A percentile compares a stretch with the other conserved stretches of the same genome.
Conservation (phyloP, 2,888 invertebrate genomes). For the Clanis bilineata region DNA sequence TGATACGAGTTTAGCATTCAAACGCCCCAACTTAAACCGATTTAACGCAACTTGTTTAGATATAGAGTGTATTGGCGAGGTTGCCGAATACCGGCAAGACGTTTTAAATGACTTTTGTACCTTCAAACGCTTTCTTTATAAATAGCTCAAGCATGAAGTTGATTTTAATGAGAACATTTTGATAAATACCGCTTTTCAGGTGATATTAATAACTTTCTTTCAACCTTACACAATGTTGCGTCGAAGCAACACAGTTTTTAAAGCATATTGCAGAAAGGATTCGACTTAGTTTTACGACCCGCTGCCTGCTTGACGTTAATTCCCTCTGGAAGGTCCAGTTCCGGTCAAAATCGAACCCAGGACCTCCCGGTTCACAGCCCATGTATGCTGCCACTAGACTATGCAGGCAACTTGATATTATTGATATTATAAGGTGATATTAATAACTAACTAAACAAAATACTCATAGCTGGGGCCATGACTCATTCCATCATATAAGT, state of each 20-base stretch:
- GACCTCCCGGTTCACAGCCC: no score
- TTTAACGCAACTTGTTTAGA: conserved; percentile 46
- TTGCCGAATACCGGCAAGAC: neutral
- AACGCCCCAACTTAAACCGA: conserved; percentile 53
- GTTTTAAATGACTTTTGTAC: neutral
- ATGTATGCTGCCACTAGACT: no score
- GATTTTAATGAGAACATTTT: neutral
- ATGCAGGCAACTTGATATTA: no score
- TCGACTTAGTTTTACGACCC: no score
- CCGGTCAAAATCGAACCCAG: no score
- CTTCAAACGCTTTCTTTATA: neutral
- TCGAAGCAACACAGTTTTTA: no score
- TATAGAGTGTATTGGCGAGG: conserved; percentile 39
- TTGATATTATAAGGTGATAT: no score
- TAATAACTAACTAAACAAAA: neutral
- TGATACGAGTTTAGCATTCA: conserved; percentile 51
- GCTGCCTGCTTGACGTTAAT: no score
- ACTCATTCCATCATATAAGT: neutral
- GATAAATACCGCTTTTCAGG: neutral
- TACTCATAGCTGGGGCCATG: neutral
- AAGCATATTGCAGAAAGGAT: no score
- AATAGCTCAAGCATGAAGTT: neutral
- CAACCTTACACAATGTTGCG: no score
- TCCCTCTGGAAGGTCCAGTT: no score
- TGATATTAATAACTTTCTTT: neutral